These are phyloP conservation scores for Mellivora capensis DNA, from an alignment of 2,113 vertebrate species.

Conservation along the genomic window DNA sequence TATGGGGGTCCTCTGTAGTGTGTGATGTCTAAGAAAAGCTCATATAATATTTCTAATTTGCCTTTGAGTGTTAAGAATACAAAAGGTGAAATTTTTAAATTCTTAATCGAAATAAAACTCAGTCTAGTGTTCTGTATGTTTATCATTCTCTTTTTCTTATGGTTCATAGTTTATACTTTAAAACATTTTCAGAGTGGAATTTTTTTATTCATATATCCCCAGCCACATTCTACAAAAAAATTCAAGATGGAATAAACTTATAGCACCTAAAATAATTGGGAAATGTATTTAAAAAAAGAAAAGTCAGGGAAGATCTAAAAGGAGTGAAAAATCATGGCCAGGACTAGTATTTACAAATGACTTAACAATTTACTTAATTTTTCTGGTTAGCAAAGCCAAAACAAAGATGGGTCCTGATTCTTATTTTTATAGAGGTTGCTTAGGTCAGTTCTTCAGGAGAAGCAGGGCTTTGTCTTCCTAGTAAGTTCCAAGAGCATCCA, in stretches of 20 bases:
- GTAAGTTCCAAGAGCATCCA: not conserved
- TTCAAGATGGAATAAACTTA: not conserved
- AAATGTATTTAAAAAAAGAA: not conserved
- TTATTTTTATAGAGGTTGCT: not conserved
- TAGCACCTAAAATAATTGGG: not conserved
- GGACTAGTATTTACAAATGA: not conserved
- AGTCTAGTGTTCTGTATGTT: not conserved
- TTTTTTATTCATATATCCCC: not conserved
- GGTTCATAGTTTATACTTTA: not conserved
- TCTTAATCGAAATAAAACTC: not conserved
- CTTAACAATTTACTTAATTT: not conserved
- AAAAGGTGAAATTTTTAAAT: constrained; percentile 34
- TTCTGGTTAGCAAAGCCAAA: not conserved
- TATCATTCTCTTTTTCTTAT: not conserved
- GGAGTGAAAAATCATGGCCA: not conserved
- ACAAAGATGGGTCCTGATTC: not conserved
- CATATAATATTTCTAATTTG: not conserved
- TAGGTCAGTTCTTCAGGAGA: not conserved
- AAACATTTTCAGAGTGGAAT: not conserved
- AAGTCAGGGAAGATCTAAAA: not conserved
- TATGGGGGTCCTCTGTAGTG: not conserved
- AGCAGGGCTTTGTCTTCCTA: not conserved
- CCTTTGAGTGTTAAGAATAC: not conserved
- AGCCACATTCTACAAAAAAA: not conserved
- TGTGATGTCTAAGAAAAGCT: not conserved